Conservation (phyloP, 2,797 vertebrate species). For the Pyrocephalus nanus region DNA sequence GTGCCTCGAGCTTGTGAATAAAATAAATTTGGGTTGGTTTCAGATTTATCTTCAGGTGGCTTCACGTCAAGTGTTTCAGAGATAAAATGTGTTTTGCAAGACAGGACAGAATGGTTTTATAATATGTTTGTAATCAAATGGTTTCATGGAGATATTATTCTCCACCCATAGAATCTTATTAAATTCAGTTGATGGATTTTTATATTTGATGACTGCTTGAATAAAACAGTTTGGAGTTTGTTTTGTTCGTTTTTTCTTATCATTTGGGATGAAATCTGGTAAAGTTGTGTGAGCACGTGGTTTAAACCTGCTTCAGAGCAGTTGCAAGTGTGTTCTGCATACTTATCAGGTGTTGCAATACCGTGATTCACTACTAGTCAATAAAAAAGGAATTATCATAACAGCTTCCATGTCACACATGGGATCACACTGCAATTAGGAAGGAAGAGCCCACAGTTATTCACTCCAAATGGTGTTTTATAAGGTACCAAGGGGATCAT, state of each 20-base stretch:
- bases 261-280: background rate
- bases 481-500: background rate
- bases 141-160: background rate
- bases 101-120: background rate
- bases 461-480: background rate
- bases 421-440: background rate
- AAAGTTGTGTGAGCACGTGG: background rate
- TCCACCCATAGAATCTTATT: background rate
- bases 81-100: background rate
- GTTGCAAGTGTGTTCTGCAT: background rate
- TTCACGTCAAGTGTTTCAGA: background rate
- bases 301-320: background rate
- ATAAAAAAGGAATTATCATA: conserved; percentile 3
- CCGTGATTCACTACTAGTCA: background rate
- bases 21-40: background rate
- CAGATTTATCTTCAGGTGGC: background rate
- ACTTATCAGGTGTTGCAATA: background rate
- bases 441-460: background rate
- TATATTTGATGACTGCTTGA: background rate
- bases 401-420: background rate
- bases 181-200: background rate
- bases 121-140: background rate
- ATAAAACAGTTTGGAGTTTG: background rate
- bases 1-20: background rate
- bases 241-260: background rate